Conservation (phyloP, 2,797 vertebrate species). For the Alca torda region DNA sequence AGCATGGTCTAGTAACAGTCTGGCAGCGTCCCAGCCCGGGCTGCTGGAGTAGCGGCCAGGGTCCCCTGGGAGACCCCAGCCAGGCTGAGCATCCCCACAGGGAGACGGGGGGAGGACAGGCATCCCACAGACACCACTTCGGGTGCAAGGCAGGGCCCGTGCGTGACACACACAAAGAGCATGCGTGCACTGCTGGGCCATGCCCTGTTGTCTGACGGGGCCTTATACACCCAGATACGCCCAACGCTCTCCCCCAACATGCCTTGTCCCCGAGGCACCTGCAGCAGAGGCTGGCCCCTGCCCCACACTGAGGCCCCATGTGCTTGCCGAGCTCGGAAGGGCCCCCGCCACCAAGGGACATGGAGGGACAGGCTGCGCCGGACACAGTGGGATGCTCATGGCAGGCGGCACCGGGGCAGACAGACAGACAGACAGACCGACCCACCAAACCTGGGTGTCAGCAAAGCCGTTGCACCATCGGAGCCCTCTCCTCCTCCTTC, state of each 20-base stretch:
- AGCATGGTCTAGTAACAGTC: fast-evolving
- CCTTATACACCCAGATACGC: fast-evolving
- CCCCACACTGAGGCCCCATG: fast-evolving
- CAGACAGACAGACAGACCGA: not conserved
- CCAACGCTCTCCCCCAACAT: fast-evolving
- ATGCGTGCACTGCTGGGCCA: fast-evolving
- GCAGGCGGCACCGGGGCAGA: fast-evolving
- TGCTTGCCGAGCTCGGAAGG: not conserved
- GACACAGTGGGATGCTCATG: fast-evolving
- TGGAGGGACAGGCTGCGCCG: not conserved
- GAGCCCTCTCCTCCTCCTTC: not conserved
- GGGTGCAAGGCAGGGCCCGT: fast-evolving
- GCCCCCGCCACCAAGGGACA: fast-evolving
- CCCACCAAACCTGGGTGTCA: not conserved
- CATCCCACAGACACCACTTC: fast-evolving
- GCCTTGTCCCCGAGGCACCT: no score
- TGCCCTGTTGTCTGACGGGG: fast-evolving
- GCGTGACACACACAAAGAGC: fast-evolving
- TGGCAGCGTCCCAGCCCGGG: not conserved
- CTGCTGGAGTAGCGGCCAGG: fast-evolving
- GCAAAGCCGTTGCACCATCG: not conserved
- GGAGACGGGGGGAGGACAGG: fast-evolving
- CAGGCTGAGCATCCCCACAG: fast-evolving
- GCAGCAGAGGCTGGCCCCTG: fast-evolving
- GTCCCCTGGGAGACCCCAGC: not conserved